Evolutionary conservation across 2,888 invertebrate genomes (phyloP).

Genomic region (Microctonus hyperodae): DNA sequence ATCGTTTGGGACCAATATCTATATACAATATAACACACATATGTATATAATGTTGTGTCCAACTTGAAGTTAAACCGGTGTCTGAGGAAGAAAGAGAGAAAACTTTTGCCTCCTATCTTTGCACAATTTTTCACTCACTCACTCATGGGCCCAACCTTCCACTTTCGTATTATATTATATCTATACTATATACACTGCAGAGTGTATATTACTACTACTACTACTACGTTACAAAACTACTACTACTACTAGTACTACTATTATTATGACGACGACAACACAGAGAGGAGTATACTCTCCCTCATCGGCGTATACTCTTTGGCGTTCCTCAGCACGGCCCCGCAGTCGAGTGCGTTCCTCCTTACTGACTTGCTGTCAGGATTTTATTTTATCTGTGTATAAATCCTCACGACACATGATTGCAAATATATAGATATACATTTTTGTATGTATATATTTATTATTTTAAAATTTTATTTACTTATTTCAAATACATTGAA

Average conservation of each 20-base stretch:
- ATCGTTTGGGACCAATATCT: conserved; percentile 6
- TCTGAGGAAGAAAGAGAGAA: not conserved
- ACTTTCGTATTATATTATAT: conserved; percentile 25
- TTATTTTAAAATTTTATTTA: too few relatives aligned
- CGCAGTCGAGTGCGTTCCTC: conserved; percentile 44
- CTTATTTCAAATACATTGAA: too few relatives aligned
- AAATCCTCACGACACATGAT: not conserved
- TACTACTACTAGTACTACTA: not conserved
- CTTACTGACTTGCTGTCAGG: conserved; percentile 41
- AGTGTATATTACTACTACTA: conserved; percentile 5
- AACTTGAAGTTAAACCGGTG: not conserved
- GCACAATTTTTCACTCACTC: conserved; percentile 33
- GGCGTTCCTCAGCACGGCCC: conserved; percentile 6
- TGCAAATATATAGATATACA: too few relatives aligned
- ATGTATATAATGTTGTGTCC: conserved; percentile 21
- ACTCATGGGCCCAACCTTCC: conserved; percentile 38
- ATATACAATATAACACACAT: conserved; percentile 23
- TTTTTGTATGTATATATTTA: too few relatives aligned
- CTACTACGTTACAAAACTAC: conserved; percentile 10
- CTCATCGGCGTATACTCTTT: conserved; percentile 21
- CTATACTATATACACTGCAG: too few relatives aligned
- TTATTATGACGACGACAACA: conserved; percentile 23
- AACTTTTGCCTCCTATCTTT: conserved; percentile 24
- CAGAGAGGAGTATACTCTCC: conserved; percentile 25
- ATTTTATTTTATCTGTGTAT: conserved; percentile 14